Evolutionary conservation across 2,888 invertebrate species (phyloP), one percentile per base, ranked within the genome.

Genomic region (Anorthoa munda): DNA sequence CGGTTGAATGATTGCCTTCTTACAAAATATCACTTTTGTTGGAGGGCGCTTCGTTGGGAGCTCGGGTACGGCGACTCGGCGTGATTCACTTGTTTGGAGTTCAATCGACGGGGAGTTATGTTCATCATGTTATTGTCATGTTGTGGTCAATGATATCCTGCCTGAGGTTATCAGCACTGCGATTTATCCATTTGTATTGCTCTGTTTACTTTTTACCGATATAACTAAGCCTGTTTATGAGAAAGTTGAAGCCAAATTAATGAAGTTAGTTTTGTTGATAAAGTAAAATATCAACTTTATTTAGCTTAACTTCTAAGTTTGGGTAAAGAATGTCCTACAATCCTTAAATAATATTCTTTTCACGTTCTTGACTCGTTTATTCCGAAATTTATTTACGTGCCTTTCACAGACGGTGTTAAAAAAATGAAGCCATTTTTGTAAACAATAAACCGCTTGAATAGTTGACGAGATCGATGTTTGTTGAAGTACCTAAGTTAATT

Each of bases 401-500:
- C 64, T 65, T 70, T 83, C 72, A 80, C 79, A 75, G 79, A 74
- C 79, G 73, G 70, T 65, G 72, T 75, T 83, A 79, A 78, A 87
- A 87, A n/a, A 90, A 85, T 87, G 61, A 84, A 88, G 85, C 73
- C 83, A 85, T 88, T 90, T 89, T 89, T 81, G 77, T 79, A 83
- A 89, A 90, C 87, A 92, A 90, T 86, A 90, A 83, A 86, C 81
- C 79, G 81, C 83, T 80, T 26, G 60, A 69, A 63, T 81, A 83
- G 86, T 82, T 87, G 88, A 87, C 83, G 82, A 82, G 84, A 81
- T 85, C 80, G 77, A 86, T 90, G 90, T 92, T 90, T 90, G 88
- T 87, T 87, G 85, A 87, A 92, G 88, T n/a, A n/a, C 87, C 90
- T 92, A 89, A 90, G 90, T 90, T 92, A 92, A 93, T 93, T 92